phyloP scores from a whole-genome alignment of 2,797 vertebrate species.

The Agapornis canus region DNA sequence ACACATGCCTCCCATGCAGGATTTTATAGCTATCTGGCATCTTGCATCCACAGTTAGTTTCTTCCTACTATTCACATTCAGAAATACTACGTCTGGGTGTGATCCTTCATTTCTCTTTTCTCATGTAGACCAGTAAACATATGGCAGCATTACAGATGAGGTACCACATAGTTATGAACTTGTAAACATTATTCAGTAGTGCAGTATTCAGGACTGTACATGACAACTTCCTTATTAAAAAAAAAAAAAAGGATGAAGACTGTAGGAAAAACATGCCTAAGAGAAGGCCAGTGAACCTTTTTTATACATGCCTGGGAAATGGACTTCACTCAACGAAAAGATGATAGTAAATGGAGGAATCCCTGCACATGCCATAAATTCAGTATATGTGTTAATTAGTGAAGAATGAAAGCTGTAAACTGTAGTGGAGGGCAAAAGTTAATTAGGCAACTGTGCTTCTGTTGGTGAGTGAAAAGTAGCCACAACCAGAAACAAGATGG shows the following conservation, averaged over 20 bases:
- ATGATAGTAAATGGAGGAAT: not conserved
- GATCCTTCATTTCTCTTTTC: not conserved
- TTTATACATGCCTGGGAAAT: not conserved
- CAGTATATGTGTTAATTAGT: constrained; percentile 46
- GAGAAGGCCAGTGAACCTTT: not conserved
- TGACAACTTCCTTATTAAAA: not conserved
- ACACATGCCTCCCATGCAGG: not conserved
- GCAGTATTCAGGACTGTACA: not conserved
- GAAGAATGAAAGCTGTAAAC: constrained; percentile 57
- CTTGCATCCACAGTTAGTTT: not conserved
- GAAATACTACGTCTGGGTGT: not conserved
- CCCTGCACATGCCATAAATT: constrained; percentile 31
- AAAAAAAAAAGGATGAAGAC: not conserved
- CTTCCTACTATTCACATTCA: not conserved
- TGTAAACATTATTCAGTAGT: not conserved
- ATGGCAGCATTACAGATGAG: not conserved
- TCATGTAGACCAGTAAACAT: not conserved
- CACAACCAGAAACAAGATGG: constrained; percentile 75
- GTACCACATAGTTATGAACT: not conserved
- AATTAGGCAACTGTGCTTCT: constrained; percentile 66
- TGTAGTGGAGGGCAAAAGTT: constrained; percentile 68
- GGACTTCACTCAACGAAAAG: not conserved
- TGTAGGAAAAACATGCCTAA: not conserved
- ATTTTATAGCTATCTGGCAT: not conserved
- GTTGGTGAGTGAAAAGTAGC: constrained; percentile 51